Conservation (phyloP, 2,888 invertebrate species). For the Oligia latruncula region DNA sequence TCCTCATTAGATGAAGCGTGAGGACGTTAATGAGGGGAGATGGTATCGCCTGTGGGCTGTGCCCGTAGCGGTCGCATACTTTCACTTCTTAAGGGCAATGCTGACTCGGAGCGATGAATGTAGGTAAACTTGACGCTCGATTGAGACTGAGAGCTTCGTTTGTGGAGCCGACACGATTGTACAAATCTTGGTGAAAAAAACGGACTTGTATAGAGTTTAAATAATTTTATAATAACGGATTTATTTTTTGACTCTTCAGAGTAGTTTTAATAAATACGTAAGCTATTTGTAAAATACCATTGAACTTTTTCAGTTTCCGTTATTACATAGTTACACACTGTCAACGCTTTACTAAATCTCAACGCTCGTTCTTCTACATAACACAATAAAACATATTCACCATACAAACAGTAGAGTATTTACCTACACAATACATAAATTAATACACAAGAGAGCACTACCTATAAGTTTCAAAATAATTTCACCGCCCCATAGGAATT, state of each 20-base stretch:
- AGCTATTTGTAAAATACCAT: too few relatives aligned
- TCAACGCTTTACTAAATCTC: background rate
- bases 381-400: conserved; percentile 14
- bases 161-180: background rate
- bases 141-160: conserved; percentile 28
- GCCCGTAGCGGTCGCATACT: conserved; percentile 74
- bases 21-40: conserved; percentile 84
- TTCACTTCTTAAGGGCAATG: conserved; percentile 83
- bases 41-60: conserved; percentile 75
- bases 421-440: conserved; percentile 19
- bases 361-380: background rate
- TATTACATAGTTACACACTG: background rate
- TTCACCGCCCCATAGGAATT: conserved; percentile 40
- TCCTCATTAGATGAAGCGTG: conserved; percentile 83
- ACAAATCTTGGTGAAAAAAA: background rate
- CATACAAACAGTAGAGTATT: conserved; percentile 4
- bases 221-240: background rate
- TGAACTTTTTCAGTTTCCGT: background rate
- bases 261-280: too few relatives aligned
- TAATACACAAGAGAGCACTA: conserved; percentile 25
- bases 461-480: conserved; percentile 38
- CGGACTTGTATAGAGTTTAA: background rate
- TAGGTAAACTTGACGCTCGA: conserved; percentile 48
- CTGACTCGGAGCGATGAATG: conserved; percentile 62
- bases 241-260: background rate